Conservation (phyloP, 2,888 invertebrate genomes). For the Apodemia zela region DNA sequence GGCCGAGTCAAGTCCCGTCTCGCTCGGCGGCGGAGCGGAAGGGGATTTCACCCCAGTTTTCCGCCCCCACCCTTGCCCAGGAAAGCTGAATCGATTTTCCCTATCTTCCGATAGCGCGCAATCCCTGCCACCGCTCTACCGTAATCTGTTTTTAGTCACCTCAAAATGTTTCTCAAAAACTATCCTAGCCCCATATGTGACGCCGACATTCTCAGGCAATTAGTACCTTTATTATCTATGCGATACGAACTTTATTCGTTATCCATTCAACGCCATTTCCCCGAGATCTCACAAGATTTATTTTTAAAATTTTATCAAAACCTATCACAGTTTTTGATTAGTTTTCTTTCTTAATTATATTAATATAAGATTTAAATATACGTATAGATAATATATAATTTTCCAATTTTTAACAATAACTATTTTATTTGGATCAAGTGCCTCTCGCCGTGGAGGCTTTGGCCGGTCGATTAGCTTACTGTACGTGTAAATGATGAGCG, state of each 20-base stretch:
- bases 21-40: conserved; percentile 27
- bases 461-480: conserved; percentile 30
- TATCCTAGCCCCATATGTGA: conserved; percentile 55
- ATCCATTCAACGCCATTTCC: conserved; percentile 27
- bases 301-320: conserved; percentile 79
- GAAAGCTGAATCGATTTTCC: conserved; percentile 60
- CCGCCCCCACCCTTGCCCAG: conserved; percentile 38
- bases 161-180: conserved; percentile 65
- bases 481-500: conserved; percentile 39
- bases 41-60: conserved; percentile 22
- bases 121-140: conserved; percentile 45
- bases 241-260: conserved; percentile 24
- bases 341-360: conserved; percentile 77
- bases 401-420: conserved; percentile 78
- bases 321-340: conserved; percentile 81
- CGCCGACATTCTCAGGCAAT: conserved; percentile 27
- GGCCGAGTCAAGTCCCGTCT: conserved; percentile 28
- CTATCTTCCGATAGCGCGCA: conserved; percentile 43
- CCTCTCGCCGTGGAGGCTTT: conserved; percentile 40
- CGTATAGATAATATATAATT: conserved; percentile 76
- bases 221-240: conserved; percentile 21
- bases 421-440: conserved; percentile 68
- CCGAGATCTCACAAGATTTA: conserved; percentile 47
- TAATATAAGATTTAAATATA: conserved; percentile 80
- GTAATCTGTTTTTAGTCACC: conserved; percentile 48